A percentile compares a stretch with the other conserved stretches of the same genome.
Evolutionary conservation across 2,797 vertebrate species (phyloP).

Genomic region (Buceros bicornis): DNA sequence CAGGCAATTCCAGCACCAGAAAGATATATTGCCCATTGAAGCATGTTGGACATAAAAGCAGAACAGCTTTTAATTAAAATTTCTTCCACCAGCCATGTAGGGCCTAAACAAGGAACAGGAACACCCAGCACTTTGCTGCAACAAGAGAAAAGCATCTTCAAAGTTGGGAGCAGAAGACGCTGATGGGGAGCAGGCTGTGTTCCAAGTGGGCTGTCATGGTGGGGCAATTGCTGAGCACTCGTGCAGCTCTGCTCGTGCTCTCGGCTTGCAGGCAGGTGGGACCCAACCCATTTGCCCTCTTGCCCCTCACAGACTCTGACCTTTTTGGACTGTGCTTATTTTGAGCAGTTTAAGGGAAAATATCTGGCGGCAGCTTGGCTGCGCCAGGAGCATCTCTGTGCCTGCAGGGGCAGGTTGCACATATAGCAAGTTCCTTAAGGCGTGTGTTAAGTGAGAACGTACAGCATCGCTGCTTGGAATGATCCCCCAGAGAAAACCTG

Average conservation of each 20-base stretch:
- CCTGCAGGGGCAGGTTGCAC: rapidly evolving
- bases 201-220: neutral
- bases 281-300: neutral
- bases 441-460: neutral
- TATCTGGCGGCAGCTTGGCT: neutral
- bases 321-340: neutral
- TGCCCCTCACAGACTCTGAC: neutral
- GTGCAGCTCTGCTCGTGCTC: neutral
- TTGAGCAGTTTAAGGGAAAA: neutral
- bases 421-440: neutral
- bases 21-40: neutral
- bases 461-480: neutral
- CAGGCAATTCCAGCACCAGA: neutral
- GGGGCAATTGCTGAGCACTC: neutral
- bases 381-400: neutral
- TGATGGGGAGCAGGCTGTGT: neutral
- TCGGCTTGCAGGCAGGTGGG: too few species aligned
- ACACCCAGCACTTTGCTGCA: neutral
- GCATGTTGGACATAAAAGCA: slow-evolving; percentile 44
- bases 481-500: neutral
- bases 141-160: neutral
- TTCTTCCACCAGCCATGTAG: neutral
- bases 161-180: neutral
- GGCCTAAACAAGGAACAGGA: neutral
- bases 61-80: slow-evolving; percentile 50